Evolutionary conservation across 2,797 vertebrate species (phyloP).

Genomic region (Malurus leucopterus): DNA sequence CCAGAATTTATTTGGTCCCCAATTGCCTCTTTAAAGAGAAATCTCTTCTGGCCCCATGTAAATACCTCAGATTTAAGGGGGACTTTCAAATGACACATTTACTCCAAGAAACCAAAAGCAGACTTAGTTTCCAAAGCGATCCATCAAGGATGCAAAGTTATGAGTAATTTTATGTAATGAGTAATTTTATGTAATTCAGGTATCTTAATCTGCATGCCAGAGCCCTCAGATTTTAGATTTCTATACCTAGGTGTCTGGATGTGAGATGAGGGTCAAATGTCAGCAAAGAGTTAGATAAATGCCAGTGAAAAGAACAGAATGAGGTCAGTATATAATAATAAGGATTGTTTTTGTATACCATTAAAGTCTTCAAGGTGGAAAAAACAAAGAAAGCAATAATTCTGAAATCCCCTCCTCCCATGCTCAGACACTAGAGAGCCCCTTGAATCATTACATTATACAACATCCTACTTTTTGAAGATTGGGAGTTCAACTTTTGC

Average conservation of each 20-base stretch:
- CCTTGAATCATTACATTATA: neutral
- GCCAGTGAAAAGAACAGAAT: neutral
- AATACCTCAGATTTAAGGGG: neutral
- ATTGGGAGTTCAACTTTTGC: conserved; percentile 34
- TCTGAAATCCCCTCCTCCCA: neutral
- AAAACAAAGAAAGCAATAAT: neutral
- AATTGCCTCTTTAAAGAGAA: fast-evolving
- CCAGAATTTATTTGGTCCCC: neutral
- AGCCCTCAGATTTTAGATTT: neutral
- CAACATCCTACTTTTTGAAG: neutral
- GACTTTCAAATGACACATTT: neutral
- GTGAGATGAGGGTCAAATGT: neutral
- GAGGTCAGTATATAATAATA: neutral
- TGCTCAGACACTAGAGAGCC: neutral
- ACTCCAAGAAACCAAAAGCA: neutral
- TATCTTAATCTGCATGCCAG: neutral
- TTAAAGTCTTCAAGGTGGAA: neutral
- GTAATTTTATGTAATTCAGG: fast-evolving
- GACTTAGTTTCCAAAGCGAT: neutral
- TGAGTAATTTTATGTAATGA: neutral
- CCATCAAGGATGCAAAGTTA: neutral
- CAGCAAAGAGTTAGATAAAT: neutral
- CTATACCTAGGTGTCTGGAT: neutral
- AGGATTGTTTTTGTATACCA: neutral
- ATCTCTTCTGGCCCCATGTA: neutral